Evolutionary conservation across 2,797 vertebrate species (phyloP).

Genomic region (Tympanoctomys barrerae): DNA sequence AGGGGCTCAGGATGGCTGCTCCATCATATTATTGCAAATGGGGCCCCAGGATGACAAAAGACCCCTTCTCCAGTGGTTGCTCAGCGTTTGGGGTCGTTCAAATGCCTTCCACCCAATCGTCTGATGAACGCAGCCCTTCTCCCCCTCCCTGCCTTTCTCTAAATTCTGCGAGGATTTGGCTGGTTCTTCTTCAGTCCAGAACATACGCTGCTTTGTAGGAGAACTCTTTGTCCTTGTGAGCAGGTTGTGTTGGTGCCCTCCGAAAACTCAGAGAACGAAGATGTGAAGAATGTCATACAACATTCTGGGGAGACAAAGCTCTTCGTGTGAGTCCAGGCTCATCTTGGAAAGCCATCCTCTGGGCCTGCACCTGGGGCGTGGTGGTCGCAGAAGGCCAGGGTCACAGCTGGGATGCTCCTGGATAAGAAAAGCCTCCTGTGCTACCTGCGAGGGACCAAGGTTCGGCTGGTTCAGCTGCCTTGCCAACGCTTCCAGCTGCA

Average conservation of each 20-base stretch:
- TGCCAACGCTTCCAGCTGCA: not conserved
- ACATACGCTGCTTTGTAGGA: not conserved
- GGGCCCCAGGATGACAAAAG: not conserved
- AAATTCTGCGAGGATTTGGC: not conserved
- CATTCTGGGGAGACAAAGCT: not conserved
- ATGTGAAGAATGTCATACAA: too few relatives aligned
- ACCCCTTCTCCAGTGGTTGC: not conserved
- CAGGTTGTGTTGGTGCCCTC: not conserved
- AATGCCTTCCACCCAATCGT: not conserved
- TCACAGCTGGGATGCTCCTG: not conserved
- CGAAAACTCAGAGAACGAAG: not conserved
- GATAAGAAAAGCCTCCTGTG: not conserved
- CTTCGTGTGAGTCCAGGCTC: not conserved
- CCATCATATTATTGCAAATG: not conserved
- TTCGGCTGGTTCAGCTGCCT: not conserved
- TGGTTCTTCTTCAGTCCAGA: not conserved
- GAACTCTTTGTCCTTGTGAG: not conserved
- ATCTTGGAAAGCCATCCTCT: not conserved
- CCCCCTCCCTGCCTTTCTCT: not conserved
- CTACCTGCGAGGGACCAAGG: not conserved
- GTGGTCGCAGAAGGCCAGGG: not conserved
- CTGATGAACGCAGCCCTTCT: not conserved
- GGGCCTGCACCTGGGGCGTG: not conserved
- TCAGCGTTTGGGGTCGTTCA: not conserved
- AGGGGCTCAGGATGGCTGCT: not conserved